phyloP scores from a whole-genome alignment of 1,140 invertebrate species.

The Andrena cerasifolii region DNA sequence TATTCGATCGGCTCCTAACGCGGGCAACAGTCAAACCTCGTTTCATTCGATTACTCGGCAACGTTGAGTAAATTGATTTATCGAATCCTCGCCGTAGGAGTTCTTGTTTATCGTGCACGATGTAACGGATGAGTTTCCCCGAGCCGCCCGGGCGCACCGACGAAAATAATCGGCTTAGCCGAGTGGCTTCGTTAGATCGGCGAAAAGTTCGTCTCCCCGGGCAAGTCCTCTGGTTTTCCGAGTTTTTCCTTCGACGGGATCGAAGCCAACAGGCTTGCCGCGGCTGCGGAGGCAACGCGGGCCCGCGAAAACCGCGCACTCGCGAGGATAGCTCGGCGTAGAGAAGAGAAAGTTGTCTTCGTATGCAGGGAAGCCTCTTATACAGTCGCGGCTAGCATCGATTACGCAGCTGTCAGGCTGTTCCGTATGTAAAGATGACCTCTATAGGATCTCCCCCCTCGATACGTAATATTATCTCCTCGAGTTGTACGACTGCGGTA shows the following conservation, averaged over 20 bases:
- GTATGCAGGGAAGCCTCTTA: conserved; percentile 47
- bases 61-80: conserved; percentile 38
- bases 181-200: conserved; percentile 61
- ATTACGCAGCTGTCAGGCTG: conserved; percentile 50
- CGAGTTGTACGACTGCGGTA: conserved; percentile 47
- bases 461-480: conserved; percentile 59
- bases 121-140: conserved; percentile 40
- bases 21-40: too few relatives aligned
- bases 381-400: conserved; percentile 35
- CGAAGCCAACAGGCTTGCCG: too few relatives aligned
- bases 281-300: too few relatives aligned
- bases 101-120: conserved; percentile 41
- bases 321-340: too few relatives aligned
- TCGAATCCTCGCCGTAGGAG: conserved; percentile 20
- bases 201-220: conserved; percentile 58
- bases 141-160: neutral
- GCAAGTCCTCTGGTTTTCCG: conserved; percentile 42
- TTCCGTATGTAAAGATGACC: conserved; percentile 47
- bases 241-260: conserved; percentile 35
- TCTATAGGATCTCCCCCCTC: conserved; percentile 51
- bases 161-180: conserved; percentile 62
- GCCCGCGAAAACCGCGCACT: neutral
- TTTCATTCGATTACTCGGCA: conserved; percentile 25
- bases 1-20: too few relatives aligned
- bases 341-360: conserved; percentile 36